Evolutionary conservation across 2,113 vertebrate species (phyloP).

Genomic region (Pseudonaja textilis): DNA sequence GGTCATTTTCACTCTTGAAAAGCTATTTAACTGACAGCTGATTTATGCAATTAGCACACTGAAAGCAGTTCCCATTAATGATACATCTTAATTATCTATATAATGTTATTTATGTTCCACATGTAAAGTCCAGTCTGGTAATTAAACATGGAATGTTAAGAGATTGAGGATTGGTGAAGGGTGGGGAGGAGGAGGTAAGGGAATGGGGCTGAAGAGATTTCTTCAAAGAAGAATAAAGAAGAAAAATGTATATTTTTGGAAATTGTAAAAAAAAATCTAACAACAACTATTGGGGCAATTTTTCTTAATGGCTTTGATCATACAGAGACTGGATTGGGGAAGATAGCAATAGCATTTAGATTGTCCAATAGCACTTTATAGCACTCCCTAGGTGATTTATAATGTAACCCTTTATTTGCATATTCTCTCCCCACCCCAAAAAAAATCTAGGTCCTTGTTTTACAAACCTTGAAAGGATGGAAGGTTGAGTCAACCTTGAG

Average conservation of each 20-base stretch:
- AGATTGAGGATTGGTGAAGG: conserved; percentile 12
- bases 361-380: neutral
- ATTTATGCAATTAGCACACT: conserved; percentile 56
- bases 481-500: neutral
- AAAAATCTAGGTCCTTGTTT: neutral
- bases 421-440: neutral
- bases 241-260: conserved; percentile 20
- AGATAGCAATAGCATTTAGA: neutral
- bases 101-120: conserved; percentile 67
- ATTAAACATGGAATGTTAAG: conserved; percentile 49
- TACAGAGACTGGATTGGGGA: neutral
- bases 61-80: conserved; percentile 51
- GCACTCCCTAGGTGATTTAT: neutral
- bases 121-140: conserved; percentile 61
- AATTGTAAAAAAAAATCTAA: neutral
- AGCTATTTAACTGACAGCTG: conserved; percentile 54
- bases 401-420: neutral
- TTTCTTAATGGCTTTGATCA: neutral
- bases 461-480: neutral
- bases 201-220: neutral
- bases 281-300: neutral
- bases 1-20: conserved; percentile 53
- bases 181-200: too few relatives aligned
- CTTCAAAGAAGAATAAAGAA: conserved; percentile 24
- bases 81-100: conserved; percentile 67